phyloP scores from a whole-genome alignment of 2,797 vertebrate species.

The Orientallactaga sibirica region DNA sequence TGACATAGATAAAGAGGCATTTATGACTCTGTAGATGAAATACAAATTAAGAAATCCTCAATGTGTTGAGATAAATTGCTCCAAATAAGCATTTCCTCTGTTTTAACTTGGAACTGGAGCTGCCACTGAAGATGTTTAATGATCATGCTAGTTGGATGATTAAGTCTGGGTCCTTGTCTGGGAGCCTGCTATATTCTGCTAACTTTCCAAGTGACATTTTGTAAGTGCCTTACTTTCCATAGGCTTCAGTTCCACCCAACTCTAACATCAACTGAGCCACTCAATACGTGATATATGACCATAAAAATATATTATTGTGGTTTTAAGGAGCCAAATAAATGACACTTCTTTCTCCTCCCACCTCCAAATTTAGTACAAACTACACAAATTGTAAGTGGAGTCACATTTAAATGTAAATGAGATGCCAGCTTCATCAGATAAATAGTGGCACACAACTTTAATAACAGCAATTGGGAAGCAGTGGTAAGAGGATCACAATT shows the following conservation, averaged over 20 bases:
- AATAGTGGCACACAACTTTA: not conserved
- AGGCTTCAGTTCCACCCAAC: not conserved
- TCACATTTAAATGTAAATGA: not conserved
- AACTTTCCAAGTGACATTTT: not conserved
- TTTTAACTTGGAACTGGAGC: not conserved
- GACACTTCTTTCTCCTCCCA: not conserved
- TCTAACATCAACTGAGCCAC: not conserved
- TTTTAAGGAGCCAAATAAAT: not conserved
- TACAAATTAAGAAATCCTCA: conserved; percentile 13
- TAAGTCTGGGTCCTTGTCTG: not conserved
- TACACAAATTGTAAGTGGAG: not conserved
- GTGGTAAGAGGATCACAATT: too few relatives aligned
- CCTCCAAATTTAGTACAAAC: not conserved
- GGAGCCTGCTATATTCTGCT: not conserved
- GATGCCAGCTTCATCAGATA: not conserved
- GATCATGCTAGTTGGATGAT: not conserved
- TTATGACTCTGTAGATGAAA: conserved; percentile 22
- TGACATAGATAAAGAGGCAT: conserved; percentile 46
- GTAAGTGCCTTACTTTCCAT: not conserved
- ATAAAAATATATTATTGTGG: not conserved
- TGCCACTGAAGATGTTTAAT: not conserved
- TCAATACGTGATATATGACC: not conserved
- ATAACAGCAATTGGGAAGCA: too few relatives aligned
- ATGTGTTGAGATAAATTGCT: not conserved
- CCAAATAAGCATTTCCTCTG: conserved; percentile 31